Base-by-base conservation (phyloP, 2,888 invertebrate species). In the Phortica magna region DNA sequence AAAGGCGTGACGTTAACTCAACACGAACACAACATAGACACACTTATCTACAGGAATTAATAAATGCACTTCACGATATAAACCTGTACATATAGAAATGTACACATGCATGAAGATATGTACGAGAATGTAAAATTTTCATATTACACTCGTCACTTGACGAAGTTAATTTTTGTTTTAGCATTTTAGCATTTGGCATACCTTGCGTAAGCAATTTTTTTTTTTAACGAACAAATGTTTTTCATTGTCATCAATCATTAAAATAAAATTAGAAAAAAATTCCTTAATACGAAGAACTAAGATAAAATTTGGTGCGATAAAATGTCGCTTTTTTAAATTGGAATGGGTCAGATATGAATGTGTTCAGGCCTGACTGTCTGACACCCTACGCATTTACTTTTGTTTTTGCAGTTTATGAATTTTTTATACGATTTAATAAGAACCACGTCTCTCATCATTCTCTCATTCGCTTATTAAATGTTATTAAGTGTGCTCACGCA, bases 41-140 rank as follows among this genome's bases (percentile, higher is more conserved):
- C 70, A 70, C 53, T 19, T 48, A 68, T n/a, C 10, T 19, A 7
- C 57, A 59, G 65, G 22, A 65, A 65, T 65, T 4, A 7, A 48
- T 43, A 48, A 14, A 48, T 48, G 48, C 14, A 48, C 48, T 48
- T 12, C 48, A 6, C 48, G 48, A 48, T 12, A 48, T 48, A 31
- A 31, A 31, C 31, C 2, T 31, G 31, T 31, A 31, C 31, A 31
- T 31, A 4, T 31, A 31, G 31, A 31, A 31, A 53, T 7, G 53
- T 53, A 53, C n/a, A 53, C 7, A 53, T 14, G 4, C 7, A 53
- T 53, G 53, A 5, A n/a, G 2, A n/a, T 53, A n/a, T 53, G 53
- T n/a, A 31, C 31, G 31, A 48, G 14, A 5, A 48, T 5, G 14
- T 14, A 9, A 2, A 12, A 48, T 48, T 48, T 48, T 48, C 14